Conservation (phyloP, 2,888 invertebrate species). For the Leptarthrus brevirostris region DNA sequence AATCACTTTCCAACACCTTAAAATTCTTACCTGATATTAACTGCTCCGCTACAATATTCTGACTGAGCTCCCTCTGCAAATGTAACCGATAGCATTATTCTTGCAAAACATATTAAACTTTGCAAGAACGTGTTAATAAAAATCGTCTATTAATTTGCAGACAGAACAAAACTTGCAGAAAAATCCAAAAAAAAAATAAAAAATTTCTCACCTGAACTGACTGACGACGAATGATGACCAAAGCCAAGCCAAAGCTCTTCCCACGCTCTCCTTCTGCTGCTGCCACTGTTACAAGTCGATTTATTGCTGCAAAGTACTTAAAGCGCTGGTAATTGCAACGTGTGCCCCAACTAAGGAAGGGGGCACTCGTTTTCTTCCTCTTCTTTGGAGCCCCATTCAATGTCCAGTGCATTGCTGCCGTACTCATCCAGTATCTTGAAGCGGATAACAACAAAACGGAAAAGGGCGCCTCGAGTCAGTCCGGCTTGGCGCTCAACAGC, state of each 20-base stretch:
- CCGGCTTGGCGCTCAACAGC: not conserved
- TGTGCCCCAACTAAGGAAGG: not conserved
- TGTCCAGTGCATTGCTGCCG: slow-evolving; percentile 9
- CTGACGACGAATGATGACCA: not conserved
- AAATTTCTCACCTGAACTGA: too few relatives aligned
- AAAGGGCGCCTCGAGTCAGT: slow-evolving; percentile 18
- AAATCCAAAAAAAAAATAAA: too few relatives aligned
- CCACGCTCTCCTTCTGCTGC: slow-evolving; percentile 21
- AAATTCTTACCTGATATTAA: too few relatives aligned
- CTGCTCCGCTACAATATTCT: too few relatives aligned
- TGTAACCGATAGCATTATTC: too few relatives aligned
- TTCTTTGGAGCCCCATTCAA: slow-evolving; percentile 15
- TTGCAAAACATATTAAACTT: too few relatives aligned
- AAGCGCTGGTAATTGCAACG: slow-evolving; percentile 17
- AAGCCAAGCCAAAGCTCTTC: slow-evolving; percentile 16
- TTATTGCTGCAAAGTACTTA: slow-evolving; percentile 16
- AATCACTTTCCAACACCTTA: too few relatives aligned
- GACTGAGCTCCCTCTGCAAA: too few relatives aligned
- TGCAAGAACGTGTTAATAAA: too few relatives aligned
- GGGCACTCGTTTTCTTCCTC: slow-evolving; percentile 1
- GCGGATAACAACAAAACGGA: slow-evolving; percentile 6
- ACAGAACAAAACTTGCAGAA: too few relatives aligned
- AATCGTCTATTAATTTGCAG: too few relatives aligned
- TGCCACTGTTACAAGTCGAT: slow-evolving; percentile 17
- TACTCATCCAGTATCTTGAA: not conserved